Conservation (phyloP, 2,888 invertebrate species). For the Sialis lutaria region DNA sequence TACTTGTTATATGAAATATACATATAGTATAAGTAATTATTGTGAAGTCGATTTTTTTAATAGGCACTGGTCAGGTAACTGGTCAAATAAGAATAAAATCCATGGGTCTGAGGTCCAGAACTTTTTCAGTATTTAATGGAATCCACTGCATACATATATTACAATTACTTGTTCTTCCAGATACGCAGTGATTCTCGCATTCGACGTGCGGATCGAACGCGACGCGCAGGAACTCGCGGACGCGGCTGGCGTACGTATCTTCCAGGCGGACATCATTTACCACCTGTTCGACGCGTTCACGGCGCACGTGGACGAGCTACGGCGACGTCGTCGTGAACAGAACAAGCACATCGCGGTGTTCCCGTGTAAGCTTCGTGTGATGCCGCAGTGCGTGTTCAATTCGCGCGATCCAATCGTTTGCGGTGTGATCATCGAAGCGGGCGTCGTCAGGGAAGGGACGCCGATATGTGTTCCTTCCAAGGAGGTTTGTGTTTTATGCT, state of each 20-base stretch:
- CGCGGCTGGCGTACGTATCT: constrained; percentile 82
- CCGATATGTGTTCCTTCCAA: constrained; percentile 94
- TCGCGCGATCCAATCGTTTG: constrained; percentile 95
- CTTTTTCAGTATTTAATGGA: constrained; percentile 1
- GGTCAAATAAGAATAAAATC: too few species aligned
- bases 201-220: constrained; percentile 95
- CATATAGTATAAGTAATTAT: too few species aligned
- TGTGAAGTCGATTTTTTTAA: too few species aligned
- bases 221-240: constrained; percentile 98
- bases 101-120: not conserved
- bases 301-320: constrained; percentile 78
- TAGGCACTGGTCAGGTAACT: too few species aligned
- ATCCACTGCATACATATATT: constrained; percentile 3
- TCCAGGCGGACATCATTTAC: constrained; percentile 98
- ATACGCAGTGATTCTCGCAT: constrained; percentile 95
- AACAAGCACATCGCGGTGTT: constrained; percentile 95
- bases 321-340: constrained; percentile 81
- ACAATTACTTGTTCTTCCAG: constrained; percentile 26
- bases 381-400: constrained; percentile 91
- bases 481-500: constrained; percentile 45
- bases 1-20: too few species aligned
- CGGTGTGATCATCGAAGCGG: constrained; percentile 91
- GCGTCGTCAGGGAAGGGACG: constrained; percentile 88
- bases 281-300: constrained; percentile 97
- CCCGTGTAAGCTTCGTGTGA: constrained; percentile 79